phyloP scores from a whole-genome alignment of 37 sponge, comb jelly and placozoan genomes.

The Cladorhizidae sp. region DNA sequence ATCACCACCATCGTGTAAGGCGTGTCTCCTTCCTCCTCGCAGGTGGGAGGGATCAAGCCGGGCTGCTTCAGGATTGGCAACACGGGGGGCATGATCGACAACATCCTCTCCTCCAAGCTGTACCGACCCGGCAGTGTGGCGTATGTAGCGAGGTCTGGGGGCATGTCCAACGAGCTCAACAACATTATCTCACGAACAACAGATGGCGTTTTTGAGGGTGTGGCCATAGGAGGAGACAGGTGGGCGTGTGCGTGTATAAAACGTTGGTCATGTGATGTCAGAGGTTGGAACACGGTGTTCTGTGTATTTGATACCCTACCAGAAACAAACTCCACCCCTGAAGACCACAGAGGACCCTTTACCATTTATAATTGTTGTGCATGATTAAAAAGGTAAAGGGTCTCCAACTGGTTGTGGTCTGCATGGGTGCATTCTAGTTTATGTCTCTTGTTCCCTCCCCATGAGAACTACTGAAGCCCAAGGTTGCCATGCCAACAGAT shows the following conservation, averaged over 20 bases:
- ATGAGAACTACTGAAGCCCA: too few species aligned
- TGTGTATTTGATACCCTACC: too few species aligned
- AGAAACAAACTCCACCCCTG: too few species aligned
- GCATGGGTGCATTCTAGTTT: too few species aligned
- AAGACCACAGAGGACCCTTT: too few species aligned
- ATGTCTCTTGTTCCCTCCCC: too few species aligned
- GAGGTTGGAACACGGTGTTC: not conserved
- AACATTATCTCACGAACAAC: constrained; percentile 88
- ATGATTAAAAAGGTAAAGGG: too few species aligned
- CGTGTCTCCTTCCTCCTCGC: not conserved
- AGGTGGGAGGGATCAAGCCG: constrained; percentile 96
- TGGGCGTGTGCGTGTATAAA: too few species aligned
- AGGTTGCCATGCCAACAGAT: too few species aligned
- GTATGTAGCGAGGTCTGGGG: constrained; percentile 97
- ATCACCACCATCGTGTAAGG: too few species aligned
- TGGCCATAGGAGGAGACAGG: constrained; percentile 98
- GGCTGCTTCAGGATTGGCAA: constrained; percentile 99
- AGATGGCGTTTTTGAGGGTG: constrained; percentile 96
- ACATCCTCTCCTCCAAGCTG: constrained; percentile 90
- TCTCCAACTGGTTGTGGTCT: too few species aligned
- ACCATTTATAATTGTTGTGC: too few species aligned
- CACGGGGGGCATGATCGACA: constrained; percentile 98
- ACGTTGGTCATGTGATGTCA: not conserved
- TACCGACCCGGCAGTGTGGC: constrained; percentile 97
- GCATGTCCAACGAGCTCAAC: constrained; percentile 98